Conservation (phyloP, 2,888 invertebrate genomes). For the Drosophila conformis region DNA sequence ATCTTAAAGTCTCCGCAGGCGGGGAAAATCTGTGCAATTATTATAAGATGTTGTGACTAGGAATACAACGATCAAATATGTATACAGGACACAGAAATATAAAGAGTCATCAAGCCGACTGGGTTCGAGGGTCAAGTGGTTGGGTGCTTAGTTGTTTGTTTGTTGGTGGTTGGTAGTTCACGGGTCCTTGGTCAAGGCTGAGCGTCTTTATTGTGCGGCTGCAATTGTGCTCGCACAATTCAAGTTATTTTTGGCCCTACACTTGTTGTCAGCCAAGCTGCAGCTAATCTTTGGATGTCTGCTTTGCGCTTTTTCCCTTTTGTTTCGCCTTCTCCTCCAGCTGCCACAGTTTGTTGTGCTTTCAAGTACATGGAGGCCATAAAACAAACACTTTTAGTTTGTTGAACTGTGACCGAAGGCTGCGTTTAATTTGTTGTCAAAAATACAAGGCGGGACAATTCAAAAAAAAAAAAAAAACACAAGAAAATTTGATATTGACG, state of each 20-base stretch:
- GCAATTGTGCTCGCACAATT: constrained; percentile 65
- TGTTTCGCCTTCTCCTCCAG: constrained; percentile 36
- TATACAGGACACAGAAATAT: constrained; percentile 18
- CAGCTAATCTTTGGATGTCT: constrained; percentile 76
- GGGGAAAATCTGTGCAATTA: constrained; percentile 27
- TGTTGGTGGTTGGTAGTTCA: constrained; percentile 42
- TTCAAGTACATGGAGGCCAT: constrained; percentile 58
- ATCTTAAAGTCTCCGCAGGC: constrained; percentile 32
- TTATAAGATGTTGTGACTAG: constrained; percentile 4
- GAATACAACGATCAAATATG: background rate
- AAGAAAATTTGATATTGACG: constrained; percentile 33
- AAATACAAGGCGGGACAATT: constrained; percentile 21
- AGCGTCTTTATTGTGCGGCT: constrained; percentile 65
- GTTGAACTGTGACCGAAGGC: constrained; percentile 71
- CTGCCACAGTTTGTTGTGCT: background rate
- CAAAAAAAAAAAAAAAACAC: constrained; percentile 2
- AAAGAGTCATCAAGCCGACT: constrained; percentile 35
- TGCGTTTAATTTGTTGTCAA: constrained; percentile 68
- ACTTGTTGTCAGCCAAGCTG: constrained; percentile 51
- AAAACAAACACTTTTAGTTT: constrained; percentile 79
- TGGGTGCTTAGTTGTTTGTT: constrained; percentile 10
- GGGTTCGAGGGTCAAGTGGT: constrained; percentile 11
- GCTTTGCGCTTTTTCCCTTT: constrained; percentile 58
- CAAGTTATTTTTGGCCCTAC: constrained; percentile 69
- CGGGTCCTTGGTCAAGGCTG: constrained; percentile 73